Base-by-base conservation (phyloP, 2,113 vertebrate species). In the Xenotilapia caudafasciata region DNA sequence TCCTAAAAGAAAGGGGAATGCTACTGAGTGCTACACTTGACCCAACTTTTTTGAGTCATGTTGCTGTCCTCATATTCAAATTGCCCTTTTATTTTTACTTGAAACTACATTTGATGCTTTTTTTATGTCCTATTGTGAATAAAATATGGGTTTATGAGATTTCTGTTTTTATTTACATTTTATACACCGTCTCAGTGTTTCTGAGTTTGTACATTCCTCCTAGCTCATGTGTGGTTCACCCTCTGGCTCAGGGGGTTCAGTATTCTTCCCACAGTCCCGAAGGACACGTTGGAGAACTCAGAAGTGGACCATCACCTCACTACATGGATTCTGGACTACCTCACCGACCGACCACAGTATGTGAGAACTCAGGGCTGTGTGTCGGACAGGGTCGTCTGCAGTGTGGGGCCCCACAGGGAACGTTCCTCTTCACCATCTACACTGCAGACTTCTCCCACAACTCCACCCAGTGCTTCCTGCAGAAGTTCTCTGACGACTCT, bases 261-360 rank as follows among this genome's bases (percentile, higher is more conserved):
- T 23, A 55, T 55, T 55, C 21, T 55, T 23, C 53, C 53, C 53
- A 55, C 21, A 55, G 21, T 55, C 54, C 54, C 13, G 54, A 26
- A 55, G 54, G 2, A 55, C 54, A 55, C 11, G 2, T 55, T 55
- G 54, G 21, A 55, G 53, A 55, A 21, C 49, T 53, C 49, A 0
- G 49, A 9, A 53, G 19, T 53, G 49, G 5, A 53, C 19, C 19
- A 5, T 53, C 19, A 53, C 49, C 49, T 51, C 49, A 9, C 49
- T 3, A 9, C 49, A 0, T 51, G 49, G 49, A 51, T 0, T 1
- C 0, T 51, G 47, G 47, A 19, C 7, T 51, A 51, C 47, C 47
- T 19, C 47, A 19, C 47, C 7, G 2, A 19, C 2, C 47, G 3
- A 49, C 47, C 17, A 49, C 47, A 49, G 47, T 49, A 19, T 19